Conservation (phyloP, 2,797 vertebrate species). For the Muraenolepis orangiensis region DNA sequence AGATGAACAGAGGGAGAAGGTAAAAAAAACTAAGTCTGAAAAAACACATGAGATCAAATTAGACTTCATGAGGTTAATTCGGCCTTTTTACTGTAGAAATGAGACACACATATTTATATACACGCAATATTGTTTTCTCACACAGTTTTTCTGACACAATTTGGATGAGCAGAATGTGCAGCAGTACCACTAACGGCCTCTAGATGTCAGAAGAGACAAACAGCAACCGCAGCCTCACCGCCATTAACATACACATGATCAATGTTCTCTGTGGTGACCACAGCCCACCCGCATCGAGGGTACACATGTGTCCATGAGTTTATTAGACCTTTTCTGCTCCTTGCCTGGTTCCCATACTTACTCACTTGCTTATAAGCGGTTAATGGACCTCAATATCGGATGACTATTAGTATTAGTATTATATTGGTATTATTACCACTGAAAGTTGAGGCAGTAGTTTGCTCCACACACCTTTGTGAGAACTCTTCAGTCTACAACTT, state of each 20-base stretch:
- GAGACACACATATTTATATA: too few species aligned
- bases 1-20: constrained; percentile 79
- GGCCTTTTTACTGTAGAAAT: too few species aligned
- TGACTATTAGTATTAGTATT: constrained; percentile 24
- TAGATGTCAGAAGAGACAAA: constrained; percentile 68
- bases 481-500: constrained; percentile 5
- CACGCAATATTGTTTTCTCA: too few species aligned
- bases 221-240: constrained; percentile 19
- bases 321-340: constrained; percentile 30
- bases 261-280: constrained; percentile 34
- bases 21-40: constrained; percentile 34
- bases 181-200: constrained; percentile 38
- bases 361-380: constrained; percentile 16
- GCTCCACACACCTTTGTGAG: constrained; percentile 24
- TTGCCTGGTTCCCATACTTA: constrained; percentile 18
- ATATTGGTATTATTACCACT: too few species aligned
- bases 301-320: constrained; percentile 22
- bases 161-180: neutral
- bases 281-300: constrained; percentile 2
- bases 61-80: too few species aligned
- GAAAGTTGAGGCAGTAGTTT: constrained; percentile 23
- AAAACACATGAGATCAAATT: too few species aligned
- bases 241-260: constrained; percentile 23
- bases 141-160: neutral
- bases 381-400: constrained; percentile 15